Base-by-base conservation (phyloP, 1,140 invertebrate species). In the Tetramorium parvispinum region DNA sequence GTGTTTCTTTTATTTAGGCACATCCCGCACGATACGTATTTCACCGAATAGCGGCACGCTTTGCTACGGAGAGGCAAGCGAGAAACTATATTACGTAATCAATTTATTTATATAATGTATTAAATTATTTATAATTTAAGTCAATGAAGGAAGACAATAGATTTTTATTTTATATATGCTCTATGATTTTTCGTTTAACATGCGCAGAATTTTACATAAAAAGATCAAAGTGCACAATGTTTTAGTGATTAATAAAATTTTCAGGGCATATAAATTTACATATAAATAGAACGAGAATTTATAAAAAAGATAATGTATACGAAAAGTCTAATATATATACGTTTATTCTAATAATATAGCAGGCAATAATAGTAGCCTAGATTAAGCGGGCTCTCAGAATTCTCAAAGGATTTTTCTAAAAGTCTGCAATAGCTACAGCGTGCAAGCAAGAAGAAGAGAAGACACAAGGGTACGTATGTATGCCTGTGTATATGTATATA, bases 381-480 rank as follows among this genome's bases (percentile, higher is more conserved):
- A 78, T 79, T 66, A 37, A 49, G 6, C 27, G 10, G 27, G 8
- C 11, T 24, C 66, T 11, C 65, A 70, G 37, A 70, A 70, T 81
- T 70, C 10, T 3, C 10, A 4, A 40, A 3, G 40, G 49, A 75
- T 83, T 83, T 83, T 83, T 83, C 79, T 59, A 75, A 4, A 46
- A 73, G 40, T 49, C 53, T 49, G n/a, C 65, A 66, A 82, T 73
- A 73, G 66, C 66, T 46, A 27, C 27, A 40, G 66, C 79, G 43
- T 37, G 40, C 53, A 24, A 73, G 68, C 66, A 49, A 83, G 79
- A 83, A 75, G 66, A 83, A 59, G 68, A 32, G 65, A 82, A 82
- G 79, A 81, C n/a, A 86, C 87, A 59, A 59, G 85, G 85, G 85
- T 90, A 90, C 43, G 87, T 91, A 86, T 88, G 27, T 40, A 57